Conservation (phyloP, 2,113 vertebrate genomes). For the Caranx ignobilis region DNA sequence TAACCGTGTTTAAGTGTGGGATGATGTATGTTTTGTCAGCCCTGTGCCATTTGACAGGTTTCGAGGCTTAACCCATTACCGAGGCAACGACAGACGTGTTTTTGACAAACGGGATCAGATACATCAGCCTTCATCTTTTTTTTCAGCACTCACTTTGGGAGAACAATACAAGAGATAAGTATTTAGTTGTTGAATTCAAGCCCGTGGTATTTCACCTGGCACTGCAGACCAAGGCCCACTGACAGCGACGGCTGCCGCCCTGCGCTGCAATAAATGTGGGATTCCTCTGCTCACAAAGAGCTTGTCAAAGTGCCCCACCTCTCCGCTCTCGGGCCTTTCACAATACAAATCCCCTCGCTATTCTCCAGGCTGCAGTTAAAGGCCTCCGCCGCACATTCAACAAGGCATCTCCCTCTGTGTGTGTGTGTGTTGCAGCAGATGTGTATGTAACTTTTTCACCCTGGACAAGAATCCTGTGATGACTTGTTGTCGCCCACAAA, state of each 20-base stretch:
- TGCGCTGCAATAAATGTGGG: conserved; percentile 80
- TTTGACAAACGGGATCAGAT: conserved; percentile 67
- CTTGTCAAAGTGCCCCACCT: conserved; percentile 78
- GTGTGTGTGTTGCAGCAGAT: conserved; percentile 70
- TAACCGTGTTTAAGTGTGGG: conserved; percentile 39
- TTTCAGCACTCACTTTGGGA: conserved; percentile 71
- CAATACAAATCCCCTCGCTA: conserved; percentile 77
- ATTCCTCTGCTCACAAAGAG: conserved; percentile 82
- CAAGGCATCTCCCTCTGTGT: conserved; percentile 58
- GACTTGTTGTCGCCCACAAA: conserved; percentile 82
- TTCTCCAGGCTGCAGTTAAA: conserved; percentile 40
- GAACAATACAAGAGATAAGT: conserved; percentile 70
- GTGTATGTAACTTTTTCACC: conserved; percentile 81
- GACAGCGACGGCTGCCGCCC: conserved; percentile 76
- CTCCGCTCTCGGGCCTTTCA: conserved; percentile 77
- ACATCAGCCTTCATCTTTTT: conserved; percentile 72
- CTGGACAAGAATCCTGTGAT: conserved; percentile 78
- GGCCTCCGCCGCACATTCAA: conserved; percentile 70
- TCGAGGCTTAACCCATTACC: conserved; percentile 70
- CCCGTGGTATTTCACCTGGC: conserved; percentile 73
- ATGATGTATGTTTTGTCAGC: conserved; percentile 72
- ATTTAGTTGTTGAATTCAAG: conserved; percentile 78
- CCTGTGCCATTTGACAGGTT: conserved; percentile 61
- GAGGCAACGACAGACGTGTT: conserved; percentile 67
- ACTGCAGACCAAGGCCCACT: conserved; percentile 64